phyloP scores from a whole-genome alignment of 2,888 invertebrate genomes.

The Lycia hirtaria region DNA sequence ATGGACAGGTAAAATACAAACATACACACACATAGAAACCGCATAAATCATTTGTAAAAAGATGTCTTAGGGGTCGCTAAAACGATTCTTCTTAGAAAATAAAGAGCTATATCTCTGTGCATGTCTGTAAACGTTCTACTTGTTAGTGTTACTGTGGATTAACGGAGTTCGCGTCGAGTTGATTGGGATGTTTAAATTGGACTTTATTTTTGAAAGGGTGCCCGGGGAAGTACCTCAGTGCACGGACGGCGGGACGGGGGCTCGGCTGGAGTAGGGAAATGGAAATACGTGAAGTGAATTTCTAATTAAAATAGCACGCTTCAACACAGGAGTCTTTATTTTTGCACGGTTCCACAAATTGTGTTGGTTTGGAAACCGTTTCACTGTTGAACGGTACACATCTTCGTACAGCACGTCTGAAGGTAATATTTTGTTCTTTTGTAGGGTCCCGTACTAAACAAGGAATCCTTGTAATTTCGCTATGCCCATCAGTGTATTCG shows the following conservation, averaged over 20 bases:
- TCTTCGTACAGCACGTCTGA: too few relatives aligned
- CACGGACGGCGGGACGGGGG: not conserved
- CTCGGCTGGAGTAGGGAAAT: not conserved
- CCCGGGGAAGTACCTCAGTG: too few relatives aligned
- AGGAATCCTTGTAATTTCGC: too few relatives aligned
- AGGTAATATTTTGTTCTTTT: too few relatives aligned
- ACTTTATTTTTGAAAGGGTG: conserved; percentile 13
- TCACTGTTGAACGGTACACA: too few relatives aligned
- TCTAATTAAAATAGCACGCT: conserved; percentile 4
- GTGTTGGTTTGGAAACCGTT: not conserved
- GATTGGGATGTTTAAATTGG: conserved; percentile 29
- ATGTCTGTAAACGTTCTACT: not conserved
- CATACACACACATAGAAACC: too few relatives aligned
- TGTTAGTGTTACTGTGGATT: conserved; percentile 19
- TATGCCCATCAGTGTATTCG: too few relatives aligned
- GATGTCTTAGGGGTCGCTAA: too few relatives aligned
- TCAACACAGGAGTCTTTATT: not conserved
- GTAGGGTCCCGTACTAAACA: too few relatives aligned
- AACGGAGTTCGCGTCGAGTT: conserved; percentile 11
- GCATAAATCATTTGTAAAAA: too few relatives aligned
- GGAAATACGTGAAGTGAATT: conserved; percentile 12
- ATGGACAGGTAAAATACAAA: too few relatives aligned
- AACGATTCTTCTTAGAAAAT: too few relatives aligned
- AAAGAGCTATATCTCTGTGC: not conserved
- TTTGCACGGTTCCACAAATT: not conserved